Evolutionary conservation across 2,888 invertebrate genomes (phyloP), one percentile per base, ranked within the genome.

Genomic region (Caradrina kadenii): DNA sequence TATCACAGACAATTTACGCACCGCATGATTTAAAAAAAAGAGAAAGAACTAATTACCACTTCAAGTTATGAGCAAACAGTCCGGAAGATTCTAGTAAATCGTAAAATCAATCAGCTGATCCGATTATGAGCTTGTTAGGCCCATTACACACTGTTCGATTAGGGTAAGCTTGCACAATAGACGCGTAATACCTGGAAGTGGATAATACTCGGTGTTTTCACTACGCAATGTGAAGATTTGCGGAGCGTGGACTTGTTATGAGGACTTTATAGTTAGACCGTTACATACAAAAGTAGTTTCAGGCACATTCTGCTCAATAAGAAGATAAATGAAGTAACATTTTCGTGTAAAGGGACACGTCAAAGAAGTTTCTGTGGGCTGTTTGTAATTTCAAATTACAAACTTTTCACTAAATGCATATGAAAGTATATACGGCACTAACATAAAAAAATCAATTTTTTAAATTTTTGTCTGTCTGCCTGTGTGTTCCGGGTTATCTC

Each of bases 61-160:
- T 21, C 15, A 26, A 45, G 5, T 56, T 52, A 49, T 31, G 13
- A 22, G 6, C 13, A 21, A 54, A 26, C 48, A 15, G 42, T 50
- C 68, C 74, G 68, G 60, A 68, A 68, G 13, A 2, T 10, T 39
- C 13, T 11, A 35, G 42, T 75, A 45, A 73, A 69, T 73, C 26
- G 59, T 45, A 26, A 45, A 73, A 69, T 50, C 45, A 73, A 50
- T 45, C 49, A 69, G 17, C 48, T 53, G 42, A 49, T 53, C 35
- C 53, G 19, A 50, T 73, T 58, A 53, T 74, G 56, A 63, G 26
- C 54, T 39, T 0, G 39, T 13, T 22, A 26, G 17, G 39, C 21
- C 5, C 6, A 39, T 64, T 45, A 58, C 48, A 42, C 26, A 59
- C 52, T 58, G 21, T 15, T 53, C 31, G 11, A 45, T 45, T 45